A percentile compares a stretch with the other conserved stretches of the same genome.
These are phyloP conservation scores for Australoheros facetus DNA, from an alignment of 2,797 vertebrate species.

Conservation along the genomic window DNA sequence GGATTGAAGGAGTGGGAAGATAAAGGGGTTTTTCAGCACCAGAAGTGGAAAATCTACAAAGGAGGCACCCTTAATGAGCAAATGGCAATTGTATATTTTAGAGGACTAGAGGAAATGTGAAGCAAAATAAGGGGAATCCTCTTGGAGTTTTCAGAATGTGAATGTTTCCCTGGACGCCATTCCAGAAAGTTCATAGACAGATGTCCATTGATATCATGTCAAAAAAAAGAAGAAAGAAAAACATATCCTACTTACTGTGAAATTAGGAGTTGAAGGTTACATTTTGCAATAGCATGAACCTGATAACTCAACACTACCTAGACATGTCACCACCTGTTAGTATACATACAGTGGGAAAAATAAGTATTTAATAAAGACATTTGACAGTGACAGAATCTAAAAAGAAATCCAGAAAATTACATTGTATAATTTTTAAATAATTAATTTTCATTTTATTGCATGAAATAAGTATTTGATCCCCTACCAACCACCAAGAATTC, in stretches of 20 bases:
- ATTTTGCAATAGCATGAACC: conserved; percentile 39
- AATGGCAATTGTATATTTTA: conserved; percentile 50
- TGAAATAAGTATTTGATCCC: too few species aligned
- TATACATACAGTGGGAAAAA: conserved; percentile 4
- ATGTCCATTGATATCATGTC: neutral
- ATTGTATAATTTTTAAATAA: too few species aligned
- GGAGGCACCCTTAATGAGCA: conserved; percentile 61
- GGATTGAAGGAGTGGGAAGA: conserved; percentile 13
- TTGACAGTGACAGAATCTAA: too few species aligned
- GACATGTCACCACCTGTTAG: conserved; percentile 54
- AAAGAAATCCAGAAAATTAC: too few species aligned
- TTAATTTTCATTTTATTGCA: too few species aligned
- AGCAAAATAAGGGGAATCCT: conserved; percentile 45
- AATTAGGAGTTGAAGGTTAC: conserved; percentile 25
- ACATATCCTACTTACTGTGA: conserved; percentile 31
- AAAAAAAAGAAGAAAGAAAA: conserved; percentile 23
- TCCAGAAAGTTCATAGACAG: neutral
- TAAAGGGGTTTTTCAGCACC: conserved; percentile 58
- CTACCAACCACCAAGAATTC: too few species aligned
- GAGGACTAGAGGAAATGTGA: conserved; percentile 41
- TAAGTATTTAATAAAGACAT: too few species aligned
- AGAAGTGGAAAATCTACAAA: conserved; percentile 72
- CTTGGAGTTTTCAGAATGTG: conserved; percentile 23
- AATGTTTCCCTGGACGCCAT: conserved; percentile 24
- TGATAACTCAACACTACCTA: conserved; percentile 32